Percentiles rank a stretch among this genome's conserved stretches.
Evolutionary conservation across 2,888 invertebrate genomes (phyloP).

Genomic region (Abrostola triplasia): DNA sequence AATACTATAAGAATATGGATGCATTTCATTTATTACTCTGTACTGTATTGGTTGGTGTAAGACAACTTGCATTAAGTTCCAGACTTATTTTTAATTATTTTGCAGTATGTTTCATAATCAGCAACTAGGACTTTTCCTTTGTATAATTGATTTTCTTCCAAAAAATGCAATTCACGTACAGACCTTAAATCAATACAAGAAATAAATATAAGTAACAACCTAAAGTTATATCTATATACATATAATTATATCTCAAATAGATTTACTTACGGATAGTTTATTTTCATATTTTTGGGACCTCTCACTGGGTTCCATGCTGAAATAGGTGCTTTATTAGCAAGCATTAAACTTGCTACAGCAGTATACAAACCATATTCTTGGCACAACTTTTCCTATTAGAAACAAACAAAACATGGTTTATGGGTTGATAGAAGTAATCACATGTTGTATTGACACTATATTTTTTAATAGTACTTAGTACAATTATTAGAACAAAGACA

Average conservation of each 20-base stretch:
- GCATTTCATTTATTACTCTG: constrained; percentile 35
- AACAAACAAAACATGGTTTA: background rate
- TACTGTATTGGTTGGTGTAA: background rate
- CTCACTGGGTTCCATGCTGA: constrained; percentile 93
- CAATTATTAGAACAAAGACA: constrained; percentile 1
- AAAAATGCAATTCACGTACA: constrained; percentile 69
- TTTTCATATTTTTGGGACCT: constrained; percentile 84
- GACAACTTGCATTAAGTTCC: constrained; percentile 4
- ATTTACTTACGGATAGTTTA: constrained; percentile 80
- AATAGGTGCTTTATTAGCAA: constrained; percentile 90
- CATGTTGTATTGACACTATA: too few relatives aligned
- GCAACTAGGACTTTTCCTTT: constrained; percentile 81
- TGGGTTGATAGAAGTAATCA: too few relatives aligned
- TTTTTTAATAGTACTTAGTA: too few relatives aligned
- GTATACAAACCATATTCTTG: constrained; percentile 90
- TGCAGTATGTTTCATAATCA: constrained; percentile 84
- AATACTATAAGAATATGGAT: constrained; percentile 25
- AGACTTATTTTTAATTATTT: constrained; percentile 72
- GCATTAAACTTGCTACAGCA: constrained; percentile 91
- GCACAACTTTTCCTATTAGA: constrained; percentile 80
- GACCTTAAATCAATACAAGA: constrained; percentile 67
- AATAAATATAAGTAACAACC: background rate
- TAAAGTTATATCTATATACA: too few relatives aligned
- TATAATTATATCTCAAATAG: background rate
- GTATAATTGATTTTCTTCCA: constrained; percentile 78